Base-by-base conservation (phyloP, 2,888 invertebrate species). In the Drosophila meridiana region DNA sequence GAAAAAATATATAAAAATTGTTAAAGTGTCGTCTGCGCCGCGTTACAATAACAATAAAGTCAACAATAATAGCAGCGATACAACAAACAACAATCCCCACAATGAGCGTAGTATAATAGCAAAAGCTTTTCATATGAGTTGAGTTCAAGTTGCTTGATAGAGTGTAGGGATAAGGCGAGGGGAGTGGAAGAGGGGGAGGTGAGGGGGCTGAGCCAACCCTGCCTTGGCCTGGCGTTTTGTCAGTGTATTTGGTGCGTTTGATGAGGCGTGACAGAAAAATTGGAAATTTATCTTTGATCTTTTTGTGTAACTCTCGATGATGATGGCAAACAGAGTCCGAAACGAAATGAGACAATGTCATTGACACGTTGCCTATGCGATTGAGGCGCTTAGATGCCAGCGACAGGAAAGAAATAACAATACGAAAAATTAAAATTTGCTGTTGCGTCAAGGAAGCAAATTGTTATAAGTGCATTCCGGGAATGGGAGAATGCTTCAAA, bases 221-320 rank as follows among this genome's bases (percentile, higher is more conserved):
- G 34, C 58, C 34, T 32, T 36, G 40, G 14, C 60, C 26, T 69
- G 80, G 68, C 72, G 78, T 84, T 82, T 76, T 82, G 85, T 76
- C 82, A 80, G 73, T 83, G 69, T 79, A 69, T 83, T 70, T 73
- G 69, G 52, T 76, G 73, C 78, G 73, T 87, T 87, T 89, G 85
- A 86, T 86, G 85, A 84, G 89, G 85, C 89, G 69, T 80, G 75
- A 74, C 85, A 82, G 69, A 71, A 85, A 87, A 86, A 86, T 86
- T 89, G 85, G 85, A 86, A 89, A 89, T 86, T 86, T 86, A 89
- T 86, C 85, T 86, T 86, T 89, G 89, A 86, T 86, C 85, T 86
- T 89, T 86, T 89, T 89, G 85, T 87, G 68, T 78, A 69, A 36
- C 78, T 66, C 67, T 65, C 67, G 65, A 70, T 76, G 68, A 70